Evolutionary conservation across 2,888 invertebrate species (phyloP), one percentile per base, ranked within the genome.

Genomic region (Ectobius pallidus): DNA sequence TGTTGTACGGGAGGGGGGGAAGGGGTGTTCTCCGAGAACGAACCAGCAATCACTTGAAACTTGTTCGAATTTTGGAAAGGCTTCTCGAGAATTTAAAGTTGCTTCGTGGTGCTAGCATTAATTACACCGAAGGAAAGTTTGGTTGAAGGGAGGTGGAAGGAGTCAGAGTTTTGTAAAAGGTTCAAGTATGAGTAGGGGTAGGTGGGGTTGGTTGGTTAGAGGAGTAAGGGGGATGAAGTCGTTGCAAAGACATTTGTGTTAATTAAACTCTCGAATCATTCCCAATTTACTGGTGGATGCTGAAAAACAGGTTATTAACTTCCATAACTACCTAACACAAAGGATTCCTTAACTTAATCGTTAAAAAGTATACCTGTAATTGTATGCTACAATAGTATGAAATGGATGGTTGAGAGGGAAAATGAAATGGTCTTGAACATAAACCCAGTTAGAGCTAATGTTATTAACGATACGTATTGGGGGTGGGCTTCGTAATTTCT

Each of bases 251-350:
- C 52, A 34, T 69, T 67, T 55, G 62, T 58, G 67, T 58, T 72
- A 72, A 72, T 72, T 72, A 69, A 72, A 72, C 34, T n/a, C n/a
- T 69, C 69, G 69, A 63, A 72, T 72, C 61, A 69, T 68, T 72
- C 61, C 32, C 68, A 72, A 72, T 72, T 72, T 67, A 58, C 58
- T 34, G 49, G 46, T 22, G 30, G 32, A 44, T 49, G 27, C 9
- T 32, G 18, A 61, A 61, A 49, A 61, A 55, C 72, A 34, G 30
- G 72, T 68, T 69, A 72, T 69, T 61, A 72, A 61, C 58, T 61
- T 69, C 32, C 42, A 68, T 68, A 61, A 25, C 25, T 52, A 25
- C 52, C 1, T 52, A 1, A 11, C 22, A 52, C n/a, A 25, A 52
- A 52, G 25, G 22, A 6, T 11, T 52, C 34, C 34, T 9, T 22